Evolutionary conservation across 2,888 invertebrate genomes (phyloP), one percentile per base, ranked within the genome.

Genomic region (Unio pictorum): DNA sequence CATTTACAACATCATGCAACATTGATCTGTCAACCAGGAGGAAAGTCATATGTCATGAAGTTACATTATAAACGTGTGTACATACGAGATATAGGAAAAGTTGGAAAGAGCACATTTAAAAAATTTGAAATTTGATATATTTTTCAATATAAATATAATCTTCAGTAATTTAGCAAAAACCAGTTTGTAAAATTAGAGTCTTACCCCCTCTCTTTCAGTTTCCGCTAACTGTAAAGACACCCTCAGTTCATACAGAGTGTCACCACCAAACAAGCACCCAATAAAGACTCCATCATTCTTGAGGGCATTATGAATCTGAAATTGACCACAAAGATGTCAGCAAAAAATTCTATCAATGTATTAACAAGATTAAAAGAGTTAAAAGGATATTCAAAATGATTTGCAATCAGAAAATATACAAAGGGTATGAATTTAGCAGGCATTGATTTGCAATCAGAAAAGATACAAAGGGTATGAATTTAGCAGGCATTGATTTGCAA

Each of bases 211-310:
- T 73, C 82, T 71, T 72, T 99, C 99, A 18, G 94, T 90, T 89
- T 99, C 99, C 0, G 99, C 99, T 73, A 99, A 89, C 88, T 99
- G 99, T 17, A 99, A 91, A 0, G 98, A 94, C 71, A 96, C 95
- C 23, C 94, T 90, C 23, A 99, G 91, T 90, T 99, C 97, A 91
- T 93, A 96, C 0, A 99, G 91, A 0, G 98, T 98, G 81, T 99
- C 98, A 0, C 97, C 96, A 0, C 98, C 99, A 91, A 98, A 97
- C 78, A 99, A 92, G 57, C 97, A 94, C 0, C 95, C 98, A 86
- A 99, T 92, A 85, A 99, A 95, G 0, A 95, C 97, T 54, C 98
- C 98, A 91, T 99, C 99, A 67, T 94, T 94, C 89, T 94, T 95
- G 34, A 98, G 90, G 71, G 81, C 95, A 92, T 84, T 91, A 91